phyloP scores from a whole-genome alignment of 2,797 vertebrate species.

The Trematomus bernacchii region DNA sequence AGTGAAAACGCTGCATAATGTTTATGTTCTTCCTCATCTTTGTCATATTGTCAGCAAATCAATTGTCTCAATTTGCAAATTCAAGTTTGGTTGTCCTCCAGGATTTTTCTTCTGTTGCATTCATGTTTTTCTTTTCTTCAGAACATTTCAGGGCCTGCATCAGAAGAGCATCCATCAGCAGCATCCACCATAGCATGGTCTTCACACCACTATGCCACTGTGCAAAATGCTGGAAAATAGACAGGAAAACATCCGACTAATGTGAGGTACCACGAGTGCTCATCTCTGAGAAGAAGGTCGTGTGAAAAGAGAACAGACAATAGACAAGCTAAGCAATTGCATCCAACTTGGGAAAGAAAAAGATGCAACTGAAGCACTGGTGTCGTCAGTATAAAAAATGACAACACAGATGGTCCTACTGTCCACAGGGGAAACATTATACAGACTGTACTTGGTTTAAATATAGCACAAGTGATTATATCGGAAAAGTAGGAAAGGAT shows the following conservation, averaged over 20 bases:
- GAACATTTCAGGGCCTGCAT: background rate
- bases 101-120: slow-evolving; percentile 17
- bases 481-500: slow-evolving; percentile 66
- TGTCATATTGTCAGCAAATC: background rate
- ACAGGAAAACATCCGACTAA: slow-evolving; percentile 28
- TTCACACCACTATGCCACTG: background rate
- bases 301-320: slow-evolving; percentile 45
- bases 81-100: background rate
- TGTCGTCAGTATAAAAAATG: slow-evolving; percentile 72
- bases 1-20: too few species aligned
- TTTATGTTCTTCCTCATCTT: background rate
- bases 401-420: slow-evolving; percentile 78
- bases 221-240: slow-evolving; percentile 12
- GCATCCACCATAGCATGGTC: slow-evolving; percentile 14
- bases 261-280: background rate
- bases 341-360: slow-evolving; percentile 47
- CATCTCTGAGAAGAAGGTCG: slow-evolving; percentile 13
- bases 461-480: slow-evolving; percentile 77
- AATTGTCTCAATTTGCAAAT: background rate
- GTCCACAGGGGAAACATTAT: slow-evolving; percentile 72
- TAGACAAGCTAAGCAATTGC: slow-evolving; percentile 20
- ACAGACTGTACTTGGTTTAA: slow-evolving; percentile 67
- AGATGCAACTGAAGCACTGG: slow-evolving; percentile 65
- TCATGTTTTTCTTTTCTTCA: slow-evolving; percentile 15
- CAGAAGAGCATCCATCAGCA: slow-evolving; percentile 19